A percentile compares a stretch with the other conserved stretches of the same genome.
phyloP scores from a whole-genome alignment of 2,797 vertebrate genomes.

The Benthosema pterotum region DNA sequence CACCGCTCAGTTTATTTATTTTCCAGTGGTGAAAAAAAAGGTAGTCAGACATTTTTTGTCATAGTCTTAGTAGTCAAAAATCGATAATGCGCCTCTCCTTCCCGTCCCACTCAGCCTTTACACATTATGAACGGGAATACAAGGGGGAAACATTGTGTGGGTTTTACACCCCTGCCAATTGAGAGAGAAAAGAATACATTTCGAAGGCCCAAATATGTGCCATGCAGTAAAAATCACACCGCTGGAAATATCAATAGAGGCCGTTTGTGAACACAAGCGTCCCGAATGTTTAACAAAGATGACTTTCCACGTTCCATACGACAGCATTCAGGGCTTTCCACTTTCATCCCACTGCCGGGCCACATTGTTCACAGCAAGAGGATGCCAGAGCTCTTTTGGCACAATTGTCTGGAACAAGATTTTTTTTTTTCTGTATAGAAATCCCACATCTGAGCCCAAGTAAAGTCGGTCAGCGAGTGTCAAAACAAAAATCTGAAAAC shows the following conservation, averaged over 20 bases:
- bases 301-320: slow-evolving; percentile 37
- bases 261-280: slow-evolving; percentile 46
- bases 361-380: slow-evolving; percentile 36
- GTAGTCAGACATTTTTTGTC: too few relatives aligned
- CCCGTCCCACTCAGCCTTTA: slow-evolving; percentile 8
- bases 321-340: slow-evolving; percentile 42
- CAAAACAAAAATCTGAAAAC: too few relatives aligned
- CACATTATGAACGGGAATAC: slow-evolving; percentile 20
- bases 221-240: slow-evolving; percentile 53
- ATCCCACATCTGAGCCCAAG: too few relatives aligned
- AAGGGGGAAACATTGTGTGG: slow-evolving; percentile 38
- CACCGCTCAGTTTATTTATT: too few relatives aligned
- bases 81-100: too few relatives aligned
- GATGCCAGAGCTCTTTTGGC: slow-evolving; percentile 4
- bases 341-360: slow-evolving; percentile 24
- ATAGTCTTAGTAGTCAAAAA: too few relatives aligned
- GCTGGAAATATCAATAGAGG: slow-evolving; percentile 50
- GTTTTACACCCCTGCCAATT: slow-evolving; percentile 19
- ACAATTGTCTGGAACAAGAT: background rate
- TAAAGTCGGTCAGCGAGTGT: too few relatives aligned
- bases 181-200: slow-evolving; percentile 31
- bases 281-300: slow-evolving; percentile 32
- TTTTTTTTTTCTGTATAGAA: too few relatives aligned
- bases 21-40: too few relatives aligned
- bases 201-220: slow-evolving; percentile 43